Conservation (phyloP, 2,888 invertebrate species). For the Cantharis rufa region DNA sequence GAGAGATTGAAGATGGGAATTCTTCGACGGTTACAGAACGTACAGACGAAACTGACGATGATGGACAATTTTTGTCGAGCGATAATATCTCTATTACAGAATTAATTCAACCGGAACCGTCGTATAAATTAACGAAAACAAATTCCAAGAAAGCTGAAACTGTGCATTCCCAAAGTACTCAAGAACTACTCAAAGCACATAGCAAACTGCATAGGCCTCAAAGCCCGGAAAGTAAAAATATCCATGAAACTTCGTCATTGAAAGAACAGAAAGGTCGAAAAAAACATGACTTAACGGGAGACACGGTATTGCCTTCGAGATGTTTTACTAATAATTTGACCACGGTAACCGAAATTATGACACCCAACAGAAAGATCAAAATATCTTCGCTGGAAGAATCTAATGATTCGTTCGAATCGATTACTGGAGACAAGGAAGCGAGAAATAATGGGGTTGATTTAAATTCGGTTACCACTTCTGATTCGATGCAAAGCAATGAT, state of each 20-base stretch:
- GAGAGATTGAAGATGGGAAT: neutral
- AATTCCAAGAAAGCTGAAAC: neutral
- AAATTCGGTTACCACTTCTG: neutral
- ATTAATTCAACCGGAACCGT: neutral
- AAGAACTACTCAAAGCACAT: neutral
- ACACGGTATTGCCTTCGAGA: neutral
- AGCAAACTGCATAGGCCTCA: neutral
- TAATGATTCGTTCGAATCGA: neutral
- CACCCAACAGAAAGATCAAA: neutral
- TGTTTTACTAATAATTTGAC: neutral
- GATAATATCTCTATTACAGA: neutral
- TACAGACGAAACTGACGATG: neutral
- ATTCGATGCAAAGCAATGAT: neutral
- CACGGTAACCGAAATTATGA: neutral
- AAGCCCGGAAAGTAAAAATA: neutral
- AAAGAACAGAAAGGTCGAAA: neutral
- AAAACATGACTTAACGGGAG: neutral
- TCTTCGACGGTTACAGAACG: neutral
- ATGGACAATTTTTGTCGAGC: neutral
- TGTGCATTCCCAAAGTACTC: neutral
- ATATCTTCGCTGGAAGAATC: neutral
- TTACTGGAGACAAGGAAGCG: neutral
- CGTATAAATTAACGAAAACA: neutral
- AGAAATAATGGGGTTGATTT: neutral
- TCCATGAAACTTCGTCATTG: neutral